Evolutionary conservation across 1,140 invertebrate genomes (phyloP).

Genomic region (Portunus trituberculatus): DNA sequence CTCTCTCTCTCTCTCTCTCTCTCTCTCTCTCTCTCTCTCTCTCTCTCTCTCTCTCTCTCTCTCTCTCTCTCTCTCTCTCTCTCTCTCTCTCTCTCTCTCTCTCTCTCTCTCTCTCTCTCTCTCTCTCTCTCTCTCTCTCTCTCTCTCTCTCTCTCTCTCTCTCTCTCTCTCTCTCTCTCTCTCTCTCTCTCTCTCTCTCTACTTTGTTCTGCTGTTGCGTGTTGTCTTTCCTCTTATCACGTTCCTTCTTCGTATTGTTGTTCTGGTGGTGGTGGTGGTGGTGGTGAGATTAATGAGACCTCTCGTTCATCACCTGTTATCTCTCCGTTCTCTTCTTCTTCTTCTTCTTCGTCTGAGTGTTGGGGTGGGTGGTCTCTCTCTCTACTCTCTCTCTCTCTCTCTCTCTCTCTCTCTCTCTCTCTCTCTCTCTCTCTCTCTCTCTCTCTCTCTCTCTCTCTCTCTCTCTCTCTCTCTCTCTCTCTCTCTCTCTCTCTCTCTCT

Average conservation of each 20-base stretch:
- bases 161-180: constrained; percentile 20
- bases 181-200: constrained; percentile 20
- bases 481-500: neutral
- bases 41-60: constrained; percentile 4
- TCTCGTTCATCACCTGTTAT: constrained; percentile 2
- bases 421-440: constrained; percentile 54
- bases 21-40: constrained; percentile 20
- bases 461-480: constrained; percentile 26
- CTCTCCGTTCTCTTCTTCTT: neutral
- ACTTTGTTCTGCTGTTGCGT: neutral
- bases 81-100: constrained; percentile 11
- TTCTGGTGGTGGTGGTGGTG: neutral
- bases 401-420: constrained; percentile 64
- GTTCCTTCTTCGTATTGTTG: neutral
- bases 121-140: constrained; percentile 20
- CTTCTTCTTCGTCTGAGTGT: neutral
- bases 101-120: constrained; percentile 1
- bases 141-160: constrained; percentile 20
- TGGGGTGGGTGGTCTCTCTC: neutral
- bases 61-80: neutral
- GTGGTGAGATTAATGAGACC: constrained; percentile 10
- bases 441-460: constrained; percentile 38
- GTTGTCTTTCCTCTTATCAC: constrained; percentile 1
- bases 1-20: constrained; percentile 20
- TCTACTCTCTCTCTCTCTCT: constrained; percentile 30